Conservation (phyloP, 2,797 vertebrate species). For the Spheniscus humboldti region DNA sequence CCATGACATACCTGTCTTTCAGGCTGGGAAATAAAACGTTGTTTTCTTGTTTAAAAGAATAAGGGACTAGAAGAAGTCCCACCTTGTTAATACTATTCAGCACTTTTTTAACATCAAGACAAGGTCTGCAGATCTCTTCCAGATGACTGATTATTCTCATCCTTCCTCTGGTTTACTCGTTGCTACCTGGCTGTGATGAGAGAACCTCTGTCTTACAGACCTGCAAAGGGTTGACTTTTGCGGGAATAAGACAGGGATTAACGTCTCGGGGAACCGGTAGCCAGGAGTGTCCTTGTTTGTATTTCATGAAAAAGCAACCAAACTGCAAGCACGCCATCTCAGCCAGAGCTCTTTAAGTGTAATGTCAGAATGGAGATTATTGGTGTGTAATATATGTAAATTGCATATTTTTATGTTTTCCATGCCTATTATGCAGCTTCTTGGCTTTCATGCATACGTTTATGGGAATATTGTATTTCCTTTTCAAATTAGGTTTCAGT, state of each 20-base stretch:
- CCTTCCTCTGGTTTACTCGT: conserved; percentile 36
- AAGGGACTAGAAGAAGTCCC: not conserved
- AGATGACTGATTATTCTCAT: not conserved
- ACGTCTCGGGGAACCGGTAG: not conserved
- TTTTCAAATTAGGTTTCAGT: conserved; percentile 70
- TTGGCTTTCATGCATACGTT: conserved; percentile 68
- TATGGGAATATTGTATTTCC: conserved; percentile 61
- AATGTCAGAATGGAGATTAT: conserved; percentile 68
- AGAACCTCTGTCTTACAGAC: not conserved
- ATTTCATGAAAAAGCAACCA: conserved; percentile 46
- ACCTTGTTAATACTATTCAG: not conserved
- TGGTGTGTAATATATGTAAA: conserved; percentile 96
- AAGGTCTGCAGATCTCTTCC: conserved; percentile 43
- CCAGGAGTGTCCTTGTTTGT: conserved; percentile 28
- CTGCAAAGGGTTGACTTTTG: not conserved
- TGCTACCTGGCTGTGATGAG: not conserved
- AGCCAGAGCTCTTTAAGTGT: conserved; percentile 53
- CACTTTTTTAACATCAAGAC: not conserved
- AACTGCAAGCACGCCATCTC: conserved; percentile 27
- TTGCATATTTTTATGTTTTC: conserved; percentile 85
- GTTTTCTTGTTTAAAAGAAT: not conserved
- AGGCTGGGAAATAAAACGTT: not conserved
- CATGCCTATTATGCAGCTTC: conserved; percentile 64
- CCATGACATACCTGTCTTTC: not conserved
- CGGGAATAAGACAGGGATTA: conserved; percentile 19